Conservation (phyloP, 2,113 vertebrate genomes). For the Gasterosteus aculeatus region DNA sequence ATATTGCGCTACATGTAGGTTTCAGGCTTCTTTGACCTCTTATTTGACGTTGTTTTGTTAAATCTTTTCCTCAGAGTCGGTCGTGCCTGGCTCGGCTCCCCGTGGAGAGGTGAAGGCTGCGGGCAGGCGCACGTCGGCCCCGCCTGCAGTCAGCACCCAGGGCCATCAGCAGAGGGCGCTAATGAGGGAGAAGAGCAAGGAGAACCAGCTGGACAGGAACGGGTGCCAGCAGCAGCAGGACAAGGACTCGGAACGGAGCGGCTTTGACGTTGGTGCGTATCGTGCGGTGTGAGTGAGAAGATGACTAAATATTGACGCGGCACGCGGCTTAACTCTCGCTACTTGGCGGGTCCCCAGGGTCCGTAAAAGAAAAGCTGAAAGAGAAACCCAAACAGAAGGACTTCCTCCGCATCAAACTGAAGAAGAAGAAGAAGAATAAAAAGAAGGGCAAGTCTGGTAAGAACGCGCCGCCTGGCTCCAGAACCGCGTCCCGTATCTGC, state of each 20-base stretch:
- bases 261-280: constrained; percentile 79
- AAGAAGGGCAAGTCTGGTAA: constrained; percentile 92
- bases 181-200: constrained; percentile 84
- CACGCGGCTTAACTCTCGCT: constrained; percentile 1
- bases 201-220: constrained; percentile 80
- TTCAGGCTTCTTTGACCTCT: not conserved
- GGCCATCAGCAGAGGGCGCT: constrained; percentile 77
- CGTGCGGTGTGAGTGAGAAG: not conserved
- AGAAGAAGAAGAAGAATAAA: constrained; percentile 91
- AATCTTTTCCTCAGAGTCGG: constrained; percentile 63
- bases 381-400: constrained; percentile 89
- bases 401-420: constrained; percentile 89
- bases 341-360: constrained; percentile 58
- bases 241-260: constrained; percentile 67
- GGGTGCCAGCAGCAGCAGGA: constrained; percentile 77
- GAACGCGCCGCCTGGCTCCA: constrained; percentile 28
- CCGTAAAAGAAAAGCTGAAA: constrained; percentile 88
- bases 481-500: constrained; percentile 33
- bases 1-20: not conserved
- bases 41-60: not conserved
- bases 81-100: constrained; percentile 64
- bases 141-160: constrained; percentile 77
- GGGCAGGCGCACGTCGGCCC: constrained; percentile 80
- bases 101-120: constrained; percentile 74
- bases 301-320: not conserved